Conservation (phyloP, 1,140 invertebrate species). For the Piezodorus guildinii region DNA sequence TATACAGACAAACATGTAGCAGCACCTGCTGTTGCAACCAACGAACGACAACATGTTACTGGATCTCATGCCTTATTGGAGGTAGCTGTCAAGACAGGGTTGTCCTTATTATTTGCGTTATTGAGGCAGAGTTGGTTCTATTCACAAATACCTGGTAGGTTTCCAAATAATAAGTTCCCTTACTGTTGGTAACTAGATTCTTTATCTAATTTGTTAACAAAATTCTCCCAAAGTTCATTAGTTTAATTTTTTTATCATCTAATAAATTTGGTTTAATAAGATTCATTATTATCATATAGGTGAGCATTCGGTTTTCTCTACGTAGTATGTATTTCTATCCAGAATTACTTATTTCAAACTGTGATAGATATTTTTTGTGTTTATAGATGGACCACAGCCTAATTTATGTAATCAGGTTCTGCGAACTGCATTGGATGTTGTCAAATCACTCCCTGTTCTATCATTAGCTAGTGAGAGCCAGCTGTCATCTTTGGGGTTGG, state of each 20-base stretch:
- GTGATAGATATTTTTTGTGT: no score
- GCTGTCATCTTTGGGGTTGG: constrained; percentile 42
- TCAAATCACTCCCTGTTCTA: constrained; percentile 44
- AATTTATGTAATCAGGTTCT: constrained; percentile 47
- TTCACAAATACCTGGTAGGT: constrained; percentile 20
- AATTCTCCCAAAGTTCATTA: no score
- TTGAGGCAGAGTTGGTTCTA: constrained; percentile 47
- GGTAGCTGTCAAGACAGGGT: constrained; percentile 49
- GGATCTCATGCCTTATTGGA: constrained; percentile 49
- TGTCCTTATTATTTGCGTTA: constrained; percentile 48
- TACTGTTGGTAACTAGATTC: no score
- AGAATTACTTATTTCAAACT: no score
- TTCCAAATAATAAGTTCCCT: neutral
- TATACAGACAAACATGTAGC: neutral
- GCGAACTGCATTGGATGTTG: constrained; percentile 44
- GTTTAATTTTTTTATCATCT: no score
- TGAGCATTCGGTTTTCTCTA: no score
- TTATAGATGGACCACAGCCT: neutral
- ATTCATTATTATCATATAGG: no score
- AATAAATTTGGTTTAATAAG: no score
- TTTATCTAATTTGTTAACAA: no score
- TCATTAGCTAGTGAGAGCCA: constrained; percentile 48
- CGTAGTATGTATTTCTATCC: no score
- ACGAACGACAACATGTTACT: constrained; percentile 19
- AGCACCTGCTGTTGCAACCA: neutral